Evolutionary conservation across 1,140 invertebrate genomes (phyloP).

Genomic region (Habropoda laboriosa): DNA sequence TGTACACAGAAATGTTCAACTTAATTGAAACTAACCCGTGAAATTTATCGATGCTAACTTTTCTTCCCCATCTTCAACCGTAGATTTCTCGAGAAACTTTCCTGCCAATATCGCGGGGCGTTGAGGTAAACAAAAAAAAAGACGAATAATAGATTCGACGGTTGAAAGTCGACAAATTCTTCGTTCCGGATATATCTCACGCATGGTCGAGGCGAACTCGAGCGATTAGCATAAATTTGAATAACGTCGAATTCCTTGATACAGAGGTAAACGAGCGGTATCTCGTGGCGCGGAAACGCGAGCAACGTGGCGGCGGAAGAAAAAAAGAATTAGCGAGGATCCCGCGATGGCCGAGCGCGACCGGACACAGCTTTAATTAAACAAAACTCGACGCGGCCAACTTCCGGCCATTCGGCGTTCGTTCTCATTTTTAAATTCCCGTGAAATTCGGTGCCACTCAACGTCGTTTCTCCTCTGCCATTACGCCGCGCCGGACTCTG

Average conservation of each 20-base stretch:
- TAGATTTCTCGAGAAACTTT: no score
- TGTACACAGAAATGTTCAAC: background rate
- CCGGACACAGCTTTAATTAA: slow-evolving; percentile 19
- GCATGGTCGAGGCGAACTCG: no score
- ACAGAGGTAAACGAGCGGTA: background rate
- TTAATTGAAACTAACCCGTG: background rate
- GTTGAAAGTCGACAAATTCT: no score
- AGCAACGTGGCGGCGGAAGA: background rate
- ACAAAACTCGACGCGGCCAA: slow-evolving; percentile 16
- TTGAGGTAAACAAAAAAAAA: no score
- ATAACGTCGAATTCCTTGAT: background rate
- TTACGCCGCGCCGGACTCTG: background rate
- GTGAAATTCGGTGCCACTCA: background rate
- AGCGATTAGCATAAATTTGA: slow-evolving; percentile 2
- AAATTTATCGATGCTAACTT: no score
- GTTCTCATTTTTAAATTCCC: slow-evolving; percentile 18
- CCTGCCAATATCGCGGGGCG: no score
- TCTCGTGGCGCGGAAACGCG: background rate
- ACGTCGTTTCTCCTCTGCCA: background rate
- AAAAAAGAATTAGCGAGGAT: slow-evolving; percentile 23
- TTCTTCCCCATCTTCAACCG: no score
- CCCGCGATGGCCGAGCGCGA: background rate
- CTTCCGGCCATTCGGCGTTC: background rate
- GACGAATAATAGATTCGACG: no score
- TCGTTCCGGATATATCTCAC: no score